A percentile compares a stretch with the other conserved stretches of the same genome.
Conservation (phyloP, 2,797 vertebrate genomes). For the Enteromius unitaeniatus region DNA sequence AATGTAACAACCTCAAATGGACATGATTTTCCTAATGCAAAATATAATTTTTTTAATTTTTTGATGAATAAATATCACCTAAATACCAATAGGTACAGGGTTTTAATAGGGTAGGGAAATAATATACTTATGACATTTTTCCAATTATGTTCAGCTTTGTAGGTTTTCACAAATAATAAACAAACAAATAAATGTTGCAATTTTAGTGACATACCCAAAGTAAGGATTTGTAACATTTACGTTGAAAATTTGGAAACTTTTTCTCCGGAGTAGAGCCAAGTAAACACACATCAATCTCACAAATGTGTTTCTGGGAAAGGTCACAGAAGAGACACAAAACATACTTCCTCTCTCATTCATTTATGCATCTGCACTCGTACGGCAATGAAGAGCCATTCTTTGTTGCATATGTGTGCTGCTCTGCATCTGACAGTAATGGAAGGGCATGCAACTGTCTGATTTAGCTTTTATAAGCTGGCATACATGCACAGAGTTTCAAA, state of each 20-base stretch:
- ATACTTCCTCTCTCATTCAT: constrained; percentile 18
- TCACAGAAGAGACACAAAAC: constrained; percentile 25
- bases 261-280: neutral
- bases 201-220: neutral
- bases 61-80: too few relatives aligned
- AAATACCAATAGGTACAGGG: too few relatives aligned
- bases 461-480: constrained; percentile 39
- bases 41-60: too few relatives aligned
- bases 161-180: neutral
- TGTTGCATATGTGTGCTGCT: constrained; percentile 30
- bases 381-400: constrained; percentile 36
- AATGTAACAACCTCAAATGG: neutral
- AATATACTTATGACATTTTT: neutral
- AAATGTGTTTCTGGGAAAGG: constrained; percentile 52
- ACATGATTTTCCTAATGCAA: neutral
- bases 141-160: neutral
- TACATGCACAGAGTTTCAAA: constrained; percentile 30
- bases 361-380: constrained; percentile 46
- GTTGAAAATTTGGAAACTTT: neutral
- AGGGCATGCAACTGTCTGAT: constrained; percentile 34
- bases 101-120: too few relatives aligned
- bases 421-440: constrained; percentile 41
- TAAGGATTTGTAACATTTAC: neutral
- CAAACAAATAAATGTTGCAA: neutral
- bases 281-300: constrained; percentile 16